Conservation (phyloP, 30 jellyfish, hydroid and myxozoan species). For the Hydractinia echinata region DNA sequence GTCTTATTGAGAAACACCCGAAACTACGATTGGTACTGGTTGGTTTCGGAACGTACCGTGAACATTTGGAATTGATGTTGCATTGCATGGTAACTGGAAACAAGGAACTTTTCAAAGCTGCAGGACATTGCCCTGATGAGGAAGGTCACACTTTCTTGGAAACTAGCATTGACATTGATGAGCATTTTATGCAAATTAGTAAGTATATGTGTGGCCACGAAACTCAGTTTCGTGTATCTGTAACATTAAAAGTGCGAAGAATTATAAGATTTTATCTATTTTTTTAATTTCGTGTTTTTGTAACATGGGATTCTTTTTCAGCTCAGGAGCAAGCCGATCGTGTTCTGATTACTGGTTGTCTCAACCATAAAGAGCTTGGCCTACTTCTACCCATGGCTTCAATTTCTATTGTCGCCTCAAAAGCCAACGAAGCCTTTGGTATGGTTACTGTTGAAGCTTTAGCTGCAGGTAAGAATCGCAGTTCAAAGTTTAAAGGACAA, state of each 20-base stretch:
- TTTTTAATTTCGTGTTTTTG: background rate
- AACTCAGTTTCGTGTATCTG: background rate
- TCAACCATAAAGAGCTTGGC: constrained; percentile 31
- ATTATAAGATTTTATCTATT: background rate
- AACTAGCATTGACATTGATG: constrained; percentile 19
- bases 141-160: constrained; percentile 23
- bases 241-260: background rate
- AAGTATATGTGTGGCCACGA: background rate
- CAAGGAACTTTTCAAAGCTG: constrained; percentile 32
- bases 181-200: constrained; percentile 9
- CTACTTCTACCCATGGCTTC: constrained; percentile 31
- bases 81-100: constrained; percentile 21
- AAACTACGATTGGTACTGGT: constrained; percentile 17
- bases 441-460: constrained; percentile 33
- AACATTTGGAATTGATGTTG: constrained; percentile 24
- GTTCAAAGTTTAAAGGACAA: background rate
- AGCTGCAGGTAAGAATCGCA: constrained; percentile 16
- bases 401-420: constrained; percentile 19
- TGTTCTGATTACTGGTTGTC: constrained; percentile 27
- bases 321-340: constrained; percentile 28
- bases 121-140: constrained; percentile 27
- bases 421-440: constrained; percentile 33
- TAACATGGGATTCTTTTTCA: background rate
- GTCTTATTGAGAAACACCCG: background rate
- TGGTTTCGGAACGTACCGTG: constrained; percentile 32